phyloP scores from a whole-genome alignment of 2,888 invertebrate species.

The Spatulosminthurus flaviceps region DNA sequence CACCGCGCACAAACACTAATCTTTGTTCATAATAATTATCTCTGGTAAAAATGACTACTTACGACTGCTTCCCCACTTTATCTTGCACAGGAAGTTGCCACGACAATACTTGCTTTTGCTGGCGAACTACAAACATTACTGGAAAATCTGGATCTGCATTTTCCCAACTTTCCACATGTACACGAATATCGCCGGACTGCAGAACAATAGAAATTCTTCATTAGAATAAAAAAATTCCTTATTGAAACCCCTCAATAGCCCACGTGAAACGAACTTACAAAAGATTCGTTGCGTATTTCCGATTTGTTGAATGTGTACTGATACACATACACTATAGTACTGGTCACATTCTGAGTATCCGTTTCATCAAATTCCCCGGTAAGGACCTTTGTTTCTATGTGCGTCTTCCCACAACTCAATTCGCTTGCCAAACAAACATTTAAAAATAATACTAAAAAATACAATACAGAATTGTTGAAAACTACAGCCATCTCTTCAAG shows the following conservation, averaged over 20 bases:
- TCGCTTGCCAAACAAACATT: background rate
- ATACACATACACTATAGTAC: conserved; percentile 35
- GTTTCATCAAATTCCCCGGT: background rate
- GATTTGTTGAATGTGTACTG: conserved; percentile 43
- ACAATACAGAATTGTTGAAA: too few species aligned
- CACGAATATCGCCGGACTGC: conserved; percentile 61
- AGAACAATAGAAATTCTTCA: too few species aligned
- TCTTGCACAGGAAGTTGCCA: conserved; percentile 77
- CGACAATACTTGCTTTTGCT: conserved; percentile 78
- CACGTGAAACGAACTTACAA: too few species aligned
- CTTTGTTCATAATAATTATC: background rate
- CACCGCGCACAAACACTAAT: too few species aligned
- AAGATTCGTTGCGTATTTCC: conserved; percentile 42
- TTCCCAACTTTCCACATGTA: conserved; percentile 65
- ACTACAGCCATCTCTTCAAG: too few species aligned
- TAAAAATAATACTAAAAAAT: too few species aligned
- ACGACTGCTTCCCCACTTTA: conserved; percentile 31
- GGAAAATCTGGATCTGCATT: conserved; percentile 72
- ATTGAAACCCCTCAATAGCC: too few species aligned
- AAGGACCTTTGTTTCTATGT: conserved; percentile 11
- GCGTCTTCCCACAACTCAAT: background rate
- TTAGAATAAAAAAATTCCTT: too few species aligned
- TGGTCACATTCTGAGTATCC: conserved; percentile 13
- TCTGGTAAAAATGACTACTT: background rate
- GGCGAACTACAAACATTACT: conserved; percentile 77